Evolutionary conservation across 2,113 vertebrate genomes (phyloP), one percentile per base, ranked within the genome.

Genomic region (Tragulus kanchil): DNA sequence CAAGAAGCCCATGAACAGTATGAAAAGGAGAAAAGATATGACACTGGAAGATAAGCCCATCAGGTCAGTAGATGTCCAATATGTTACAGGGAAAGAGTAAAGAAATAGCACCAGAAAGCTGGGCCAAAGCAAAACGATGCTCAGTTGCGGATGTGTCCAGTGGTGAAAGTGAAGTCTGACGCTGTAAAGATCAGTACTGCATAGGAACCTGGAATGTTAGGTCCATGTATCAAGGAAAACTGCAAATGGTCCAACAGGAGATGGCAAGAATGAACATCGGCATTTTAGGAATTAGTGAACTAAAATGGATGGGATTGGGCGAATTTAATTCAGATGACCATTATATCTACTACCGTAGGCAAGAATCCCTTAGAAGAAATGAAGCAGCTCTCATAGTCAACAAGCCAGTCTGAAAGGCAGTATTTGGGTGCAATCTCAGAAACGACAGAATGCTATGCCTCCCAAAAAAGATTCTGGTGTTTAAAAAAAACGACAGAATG

Each of bases 61-160:
- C 10, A 71, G 19, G 45, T 45, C 19, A 45, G 19, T 45, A 19
- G 19, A 19, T 42, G 36, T 71, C 36, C 69, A 71, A 23, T 45
- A 71, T 71, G 36, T 71, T 45, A 45, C 10, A 23, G 69, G 19
- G 10, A 19, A 71, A 45, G 36, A n/a, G 13, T 12, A 5, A 36
- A 71, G 69, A 71, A 71, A 71, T 6, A 71, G 69, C 36, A 42
- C 67, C 67, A 42, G 67, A 42, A 71, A 42, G 67, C 36, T 42
- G 19, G 9, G 19, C 67, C 36, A 71, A 71, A 42, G 67, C 0
- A 0, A 71, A 71, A 42, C 0, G 1, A 42, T 0, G 1, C 36
- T 36, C 67, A 71, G 67, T 42, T 71, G 36, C 42, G 36, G 67
- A 42, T 42, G 19, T 71, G 36, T 23, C 67, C 42, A 2, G 36